Conservation (phyloP, 2,113 vertebrate species). For the Eupsittula cactorum region DNA sequence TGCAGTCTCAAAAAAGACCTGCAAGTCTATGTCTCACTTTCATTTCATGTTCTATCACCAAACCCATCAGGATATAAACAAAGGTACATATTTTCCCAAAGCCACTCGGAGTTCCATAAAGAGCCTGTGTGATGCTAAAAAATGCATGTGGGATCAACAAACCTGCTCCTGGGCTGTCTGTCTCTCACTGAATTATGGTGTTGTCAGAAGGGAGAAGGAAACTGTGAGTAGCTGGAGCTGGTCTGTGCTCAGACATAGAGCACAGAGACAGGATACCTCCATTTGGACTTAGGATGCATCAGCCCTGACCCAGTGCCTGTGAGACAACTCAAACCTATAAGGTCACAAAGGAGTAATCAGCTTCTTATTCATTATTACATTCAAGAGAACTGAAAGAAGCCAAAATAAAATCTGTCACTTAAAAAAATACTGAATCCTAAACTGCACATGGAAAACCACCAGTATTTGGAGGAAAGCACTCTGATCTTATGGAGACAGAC, state of each 20-base stretch:
- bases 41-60: not conserved
- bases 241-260: not conserved
- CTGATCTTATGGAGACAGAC: not conserved
- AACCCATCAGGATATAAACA: not conserved
- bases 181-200: not conserved
- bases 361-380: not conserved
- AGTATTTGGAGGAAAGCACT: not conserved
- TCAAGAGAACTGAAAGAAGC: not conserved
- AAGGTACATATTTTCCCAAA: not conserved
- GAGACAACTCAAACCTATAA: not conserved
- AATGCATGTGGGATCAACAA: not conserved
- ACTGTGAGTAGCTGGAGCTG: not conserved
- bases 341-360: not conserved
- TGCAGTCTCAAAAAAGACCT: not conserved
- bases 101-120: not conserved
- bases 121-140: not conserved
- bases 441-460: not conserved
- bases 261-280: fast-evolving
- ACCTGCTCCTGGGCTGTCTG: not conserved
- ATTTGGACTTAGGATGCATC: not conserved
- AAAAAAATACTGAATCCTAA: not conserved
- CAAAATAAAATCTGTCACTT: not conserved
- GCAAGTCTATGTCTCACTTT: not conserved
- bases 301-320: not conserved
- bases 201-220: not conserved